Conservation (phyloP, 2,113 vertebrate genomes). For the Anhinga anhinga region DNA sequence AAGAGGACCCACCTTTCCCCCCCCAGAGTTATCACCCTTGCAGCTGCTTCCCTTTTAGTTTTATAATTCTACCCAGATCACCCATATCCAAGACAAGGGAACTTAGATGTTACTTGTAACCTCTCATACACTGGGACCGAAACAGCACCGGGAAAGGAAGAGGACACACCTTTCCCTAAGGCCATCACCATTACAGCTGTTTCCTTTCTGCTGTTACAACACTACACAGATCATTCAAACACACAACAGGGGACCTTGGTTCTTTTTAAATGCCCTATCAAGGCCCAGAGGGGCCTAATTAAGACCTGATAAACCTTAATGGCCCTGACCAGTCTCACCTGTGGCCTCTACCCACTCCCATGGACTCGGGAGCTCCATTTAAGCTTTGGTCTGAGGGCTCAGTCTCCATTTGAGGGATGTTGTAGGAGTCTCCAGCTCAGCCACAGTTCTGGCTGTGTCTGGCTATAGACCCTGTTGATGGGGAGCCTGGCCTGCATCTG, state of each 20-base stretch:
- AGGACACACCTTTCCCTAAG: slow-evolving; percentile 51
- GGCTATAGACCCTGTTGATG: rapidly evolving
- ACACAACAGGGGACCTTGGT: neutral
- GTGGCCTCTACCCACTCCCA: neutral
- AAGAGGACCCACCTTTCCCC: slow-evolving; percentile 2
- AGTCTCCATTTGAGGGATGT: rapidly evolving
- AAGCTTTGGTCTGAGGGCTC: neutral
- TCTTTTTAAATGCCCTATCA: neutral
- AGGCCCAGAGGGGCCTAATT: neutral
- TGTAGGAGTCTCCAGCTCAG: rapidly evolving
- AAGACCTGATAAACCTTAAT: neutral
- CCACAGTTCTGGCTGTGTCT: neutral
- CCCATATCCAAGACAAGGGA: neutral
- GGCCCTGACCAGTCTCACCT: neutral
- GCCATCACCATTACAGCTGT: neutral
- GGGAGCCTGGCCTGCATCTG: rapidly evolving
- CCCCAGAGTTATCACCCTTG: neutral
- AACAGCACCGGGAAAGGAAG: neutral
- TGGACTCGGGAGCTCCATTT: rapidly evolving
- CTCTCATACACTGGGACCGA: neutral
- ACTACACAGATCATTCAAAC: neutral
- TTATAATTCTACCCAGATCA: neutral
- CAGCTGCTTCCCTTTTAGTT: slow-evolving; percentile 50
- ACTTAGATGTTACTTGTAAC: neutral
- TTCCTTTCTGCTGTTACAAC: neutral